These are phyloP conservation scores for Pipistrellus pipistrellus DNA, from an alignment of 2,797 vertebrate genomes.

Conservation along the genomic window DNA sequence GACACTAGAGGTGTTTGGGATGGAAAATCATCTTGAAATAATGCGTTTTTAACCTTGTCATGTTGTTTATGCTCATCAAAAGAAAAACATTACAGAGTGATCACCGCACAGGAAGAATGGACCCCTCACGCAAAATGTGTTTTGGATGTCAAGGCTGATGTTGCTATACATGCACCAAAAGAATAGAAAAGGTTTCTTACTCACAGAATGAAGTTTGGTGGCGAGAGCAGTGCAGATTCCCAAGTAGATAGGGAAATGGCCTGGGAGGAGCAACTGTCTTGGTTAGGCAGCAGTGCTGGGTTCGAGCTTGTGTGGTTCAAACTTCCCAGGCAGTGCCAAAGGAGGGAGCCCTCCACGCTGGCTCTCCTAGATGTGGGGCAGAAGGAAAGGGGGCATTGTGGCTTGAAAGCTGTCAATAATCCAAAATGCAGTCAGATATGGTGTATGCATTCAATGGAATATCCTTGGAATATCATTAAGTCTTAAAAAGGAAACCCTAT, in stretches of 20 bases:
- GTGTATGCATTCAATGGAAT: neutral
- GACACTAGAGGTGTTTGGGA: neutral
- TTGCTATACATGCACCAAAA: too few relatives aligned
- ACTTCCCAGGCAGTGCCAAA: neutral
- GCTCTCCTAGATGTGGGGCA: too few relatives aligned
- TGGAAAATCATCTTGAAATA: neutral
- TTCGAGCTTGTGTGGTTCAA: too few relatives aligned
- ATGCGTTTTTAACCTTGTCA: neutral
- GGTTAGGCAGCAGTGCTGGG: neutral
- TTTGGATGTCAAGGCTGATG: too few relatives aligned
- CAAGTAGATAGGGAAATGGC: neutral
- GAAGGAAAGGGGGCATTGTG: neutral
- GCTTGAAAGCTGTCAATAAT: neutral
- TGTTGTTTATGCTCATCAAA: neutral
- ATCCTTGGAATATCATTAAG: neutral
- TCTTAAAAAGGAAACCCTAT: neutral
- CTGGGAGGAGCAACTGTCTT: neutral
- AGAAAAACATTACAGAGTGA: neutral
- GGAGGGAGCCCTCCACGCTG: neutral
- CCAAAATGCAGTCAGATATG: neutral
- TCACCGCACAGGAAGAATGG: neutral
- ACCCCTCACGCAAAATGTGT: neutral
- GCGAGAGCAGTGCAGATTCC: too few relatives aligned
- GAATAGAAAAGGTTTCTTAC: neutral
- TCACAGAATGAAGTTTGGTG: neutral